phyloP scores from a whole-genome alignment of 2,113 vertebrate species.

The Noctilio leporinus region DNA sequence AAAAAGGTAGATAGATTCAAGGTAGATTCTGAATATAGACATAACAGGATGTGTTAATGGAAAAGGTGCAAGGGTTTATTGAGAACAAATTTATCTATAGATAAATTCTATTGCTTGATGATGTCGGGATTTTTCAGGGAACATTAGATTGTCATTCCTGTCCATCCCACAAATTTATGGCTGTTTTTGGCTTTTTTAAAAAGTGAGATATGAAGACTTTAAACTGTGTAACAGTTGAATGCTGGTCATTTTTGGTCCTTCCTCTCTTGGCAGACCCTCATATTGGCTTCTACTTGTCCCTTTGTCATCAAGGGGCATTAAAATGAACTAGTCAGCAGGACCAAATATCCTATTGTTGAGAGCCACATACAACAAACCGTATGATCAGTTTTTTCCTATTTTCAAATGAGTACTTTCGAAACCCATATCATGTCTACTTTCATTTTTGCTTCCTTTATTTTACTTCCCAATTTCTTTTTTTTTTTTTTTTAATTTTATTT shows the following conservation, averaged over 20 bases:
- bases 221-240: background rate
- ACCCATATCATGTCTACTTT: background rate
- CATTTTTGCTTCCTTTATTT: background rate
- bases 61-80: background rate
- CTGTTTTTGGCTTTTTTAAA: background rate
- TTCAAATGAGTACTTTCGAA: background rate
- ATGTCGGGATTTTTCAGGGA: background rate
- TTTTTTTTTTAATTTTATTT: background rate
- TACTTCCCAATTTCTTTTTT: background rate
- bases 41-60: background rate
- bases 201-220: background rate
- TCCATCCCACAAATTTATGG: background rate
- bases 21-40: background rate
- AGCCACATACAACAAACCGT: background rate
- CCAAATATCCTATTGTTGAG: background rate
- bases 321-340: background rate
- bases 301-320: background rate
- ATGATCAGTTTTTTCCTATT: background rate
- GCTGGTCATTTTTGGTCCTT: background rate
- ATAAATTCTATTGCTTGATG: background rate
- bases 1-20: background rate
- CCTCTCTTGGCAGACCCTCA: background rate
- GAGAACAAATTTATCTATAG: background rate
- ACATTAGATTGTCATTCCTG: background rate
- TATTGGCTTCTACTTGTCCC: background rate